These are phyloP conservation scores for Drosophila sturtevanti DNA, from an alignment of 1,140 invertebrate species.

Conservation along the genomic window DNA sequence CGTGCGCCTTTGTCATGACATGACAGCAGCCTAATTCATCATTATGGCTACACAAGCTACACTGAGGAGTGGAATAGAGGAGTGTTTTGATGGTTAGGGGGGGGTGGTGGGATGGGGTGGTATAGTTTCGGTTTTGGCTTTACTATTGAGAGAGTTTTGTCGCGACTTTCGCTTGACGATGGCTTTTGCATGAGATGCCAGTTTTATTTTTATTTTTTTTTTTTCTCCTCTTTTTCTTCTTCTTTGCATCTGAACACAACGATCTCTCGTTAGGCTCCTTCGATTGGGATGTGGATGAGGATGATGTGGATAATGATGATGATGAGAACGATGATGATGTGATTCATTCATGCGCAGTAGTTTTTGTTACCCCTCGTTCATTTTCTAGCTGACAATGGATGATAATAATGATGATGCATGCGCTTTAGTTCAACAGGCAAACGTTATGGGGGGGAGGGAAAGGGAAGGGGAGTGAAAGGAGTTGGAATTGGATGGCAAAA, in stretches of 20 bases:
- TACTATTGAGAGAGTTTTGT: conserved; percentile 72
- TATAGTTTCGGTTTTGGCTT: neutral
- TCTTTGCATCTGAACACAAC: conserved; percentile 39
- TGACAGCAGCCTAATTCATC: conserved; percentile 82
- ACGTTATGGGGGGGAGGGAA: neutral
- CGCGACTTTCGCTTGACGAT: conserved; percentile 77
- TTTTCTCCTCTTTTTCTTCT: neutral
- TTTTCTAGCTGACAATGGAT: conserved; percentile 57
- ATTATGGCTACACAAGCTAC: conserved; percentile 67
- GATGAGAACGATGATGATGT: conserved; percentile 22
- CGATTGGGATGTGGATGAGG: neutral
- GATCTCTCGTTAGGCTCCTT: conserved; percentile 37
- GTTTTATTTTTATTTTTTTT: conserved; percentile 4
- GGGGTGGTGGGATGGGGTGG: neutral
- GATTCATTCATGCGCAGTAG: conserved; percentile 78
- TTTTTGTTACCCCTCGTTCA: conserved; percentile 65
- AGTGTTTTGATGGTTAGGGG: conserved; percentile 25
- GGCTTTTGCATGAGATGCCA: conserved; percentile 51
- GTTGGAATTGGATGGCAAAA: conserved; percentile 48
- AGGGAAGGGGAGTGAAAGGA: neutral
- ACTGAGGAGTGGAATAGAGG: conserved; percentile 1
- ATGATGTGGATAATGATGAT: neutral
- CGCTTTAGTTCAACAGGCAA: conserved; percentile 34
- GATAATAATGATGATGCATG: conserved; percentile 74
- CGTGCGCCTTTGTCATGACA: conserved; percentile 80